Percentiles rank a stretch among this genome's conserved stretches.
phyloP scores from a whole-genome alignment of 2,888 invertebrate genomes.

The Marasmarcha lunaedactyla region DNA sequence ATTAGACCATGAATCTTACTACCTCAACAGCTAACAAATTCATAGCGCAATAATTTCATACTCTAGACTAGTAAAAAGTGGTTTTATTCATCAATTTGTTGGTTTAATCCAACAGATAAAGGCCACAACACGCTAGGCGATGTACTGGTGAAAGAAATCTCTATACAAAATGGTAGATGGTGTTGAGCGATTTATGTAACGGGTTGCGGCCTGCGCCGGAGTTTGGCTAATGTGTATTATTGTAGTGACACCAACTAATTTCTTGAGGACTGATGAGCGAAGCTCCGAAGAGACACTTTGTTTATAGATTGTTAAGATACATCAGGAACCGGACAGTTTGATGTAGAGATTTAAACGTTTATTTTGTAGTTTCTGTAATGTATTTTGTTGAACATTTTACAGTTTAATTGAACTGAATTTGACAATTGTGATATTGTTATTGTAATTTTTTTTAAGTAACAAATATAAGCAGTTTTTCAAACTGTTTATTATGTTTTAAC shows the following conservation, averaged over 20 bases:
- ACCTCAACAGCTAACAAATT: conserved; percentile 2
- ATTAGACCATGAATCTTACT: conserved; percentile 29
- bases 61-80: conserved; percentile 4
- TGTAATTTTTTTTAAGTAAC: no score
- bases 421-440: no score
- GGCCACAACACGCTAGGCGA: conserved; percentile 48
- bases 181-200: conserved; percentile 68
- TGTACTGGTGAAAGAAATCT: conserved; percentile 64
- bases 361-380: no score
- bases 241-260: conserved; percentile 69
- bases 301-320: neutral
- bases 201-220: conserved; percentile 41
- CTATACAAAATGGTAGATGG: conserved; percentile 65
- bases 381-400: no score
- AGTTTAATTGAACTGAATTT: no score
- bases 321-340: neutral
- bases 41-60: neutral
- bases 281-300: conserved; percentile 32
- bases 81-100: conserved; percentile 44
- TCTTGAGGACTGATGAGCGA: conserved; percentile 62
- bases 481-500: no score
- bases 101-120: conserved; percentile 65
- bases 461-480: no score
- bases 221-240: conserved; percentile 59
- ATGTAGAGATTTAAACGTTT: no score